These are phyloP conservation scores for Callyntrura sp. DNA, from an alignment of 2,888 invertebrate genomes.

Conservation along the genomic window DNA sequence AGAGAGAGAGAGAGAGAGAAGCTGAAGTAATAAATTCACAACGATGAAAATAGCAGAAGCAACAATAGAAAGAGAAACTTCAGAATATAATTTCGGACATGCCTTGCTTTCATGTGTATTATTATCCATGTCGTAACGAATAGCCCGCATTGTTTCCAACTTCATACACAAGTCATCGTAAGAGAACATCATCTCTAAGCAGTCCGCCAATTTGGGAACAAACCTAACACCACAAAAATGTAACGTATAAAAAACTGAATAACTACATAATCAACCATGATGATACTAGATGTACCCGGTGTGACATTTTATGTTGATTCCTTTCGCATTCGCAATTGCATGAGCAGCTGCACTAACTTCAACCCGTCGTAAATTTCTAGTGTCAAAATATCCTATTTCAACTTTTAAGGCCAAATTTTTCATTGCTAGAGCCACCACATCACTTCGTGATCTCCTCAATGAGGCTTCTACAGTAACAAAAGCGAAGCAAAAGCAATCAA, in stretches of 20 bases:
- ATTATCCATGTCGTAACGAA: constrained; percentile 73
- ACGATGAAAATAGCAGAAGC: too few relatives aligned
- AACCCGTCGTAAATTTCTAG: constrained; percentile 84
- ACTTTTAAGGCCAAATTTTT: constrained; percentile 89
- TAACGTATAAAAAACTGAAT: constrained; percentile 15
- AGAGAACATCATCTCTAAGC: constrained; percentile 79
- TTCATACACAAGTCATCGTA: constrained; percentile 73
- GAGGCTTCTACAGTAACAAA: constrained; percentile 88
- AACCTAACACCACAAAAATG: constrained; percentile 67
- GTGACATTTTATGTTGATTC: constrained; percentile 92
- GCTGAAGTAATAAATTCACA: too few relatives aligned
- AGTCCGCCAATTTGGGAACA: constrained; percentile 73
- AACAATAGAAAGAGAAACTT: too few relatives aligned
- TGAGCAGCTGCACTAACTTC: constrained; percentile 88
- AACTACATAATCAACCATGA: background rate
- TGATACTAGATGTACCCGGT: constrained; percentile 86
- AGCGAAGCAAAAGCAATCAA: too few relatives aligned
- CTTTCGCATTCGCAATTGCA: constrained; percentile 91
- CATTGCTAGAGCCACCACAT: constrained; percentile 89
- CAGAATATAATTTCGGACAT: background rate
- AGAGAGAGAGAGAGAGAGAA: too few relatives aligned
- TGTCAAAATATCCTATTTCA: constrained; percentile 86
- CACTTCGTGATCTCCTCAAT: constrained; percentile 89
- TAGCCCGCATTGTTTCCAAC: constrained; percentile 71
- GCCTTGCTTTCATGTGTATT: constrained; percentile 79